These are phyloP conservation scores for Fistularia tabacaria DNA, from an alignment of 2,797 vertebrate species.

Conservation along the genomic window DNA sequence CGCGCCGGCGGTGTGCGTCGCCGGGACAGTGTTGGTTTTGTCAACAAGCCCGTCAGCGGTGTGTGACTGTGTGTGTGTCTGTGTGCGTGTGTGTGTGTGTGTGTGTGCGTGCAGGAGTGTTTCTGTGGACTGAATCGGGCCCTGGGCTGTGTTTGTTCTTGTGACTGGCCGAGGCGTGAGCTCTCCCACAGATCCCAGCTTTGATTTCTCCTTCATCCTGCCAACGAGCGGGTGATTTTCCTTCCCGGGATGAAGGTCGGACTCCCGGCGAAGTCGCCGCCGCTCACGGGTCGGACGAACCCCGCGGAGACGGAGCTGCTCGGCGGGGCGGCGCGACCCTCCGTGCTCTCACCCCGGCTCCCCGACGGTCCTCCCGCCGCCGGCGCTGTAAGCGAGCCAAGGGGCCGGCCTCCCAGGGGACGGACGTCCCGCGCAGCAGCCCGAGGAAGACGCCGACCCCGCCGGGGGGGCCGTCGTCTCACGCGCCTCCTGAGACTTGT, in stretches of 20 bases:
- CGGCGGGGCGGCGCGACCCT: slow-evolving; percentile 59
- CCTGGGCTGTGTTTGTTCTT: slow-evolving; percentile 62
- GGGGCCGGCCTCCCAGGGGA: not conserved
- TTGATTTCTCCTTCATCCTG: not conserved
- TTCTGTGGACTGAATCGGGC: slow-evolving; percentile 46
- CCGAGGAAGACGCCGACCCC: too few species aligned
- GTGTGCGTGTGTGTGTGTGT: slow-evolving; percentile 28
- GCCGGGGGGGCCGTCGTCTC: too few species aligned
- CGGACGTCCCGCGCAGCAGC: too few species aligned
- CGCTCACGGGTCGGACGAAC: too few species aligned
- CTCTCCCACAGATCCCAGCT: too few species aligned
- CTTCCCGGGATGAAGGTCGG: slow-evolving; percentile 1
- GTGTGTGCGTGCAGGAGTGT: slow-evolving; percentile 26
- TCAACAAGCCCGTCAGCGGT: slow-evolving; percentile 46
- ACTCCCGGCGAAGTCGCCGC: slow-evolving; percentile 1
- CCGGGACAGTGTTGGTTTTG: slow-evolving; percentile 40
- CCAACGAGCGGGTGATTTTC: slow-evolving; percentile 34
- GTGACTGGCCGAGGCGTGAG: slow-evolving; percentile 50
- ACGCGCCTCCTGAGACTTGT: not conserved
- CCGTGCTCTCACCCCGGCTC: slow-evolving; percentile 24
- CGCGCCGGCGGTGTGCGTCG: slow-evolving; percentile 57
- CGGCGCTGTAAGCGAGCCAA: slow-evolving; percentile 29
- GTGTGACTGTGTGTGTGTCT: slow-evolving; percentile 27
- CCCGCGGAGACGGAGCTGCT: slow-evolving; percentile 7
- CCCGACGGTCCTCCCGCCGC: slow-evolving; percentile 34